Conservation (phyloP, 2,113 vertebrate genomes). For the Grus americana region DNA sequence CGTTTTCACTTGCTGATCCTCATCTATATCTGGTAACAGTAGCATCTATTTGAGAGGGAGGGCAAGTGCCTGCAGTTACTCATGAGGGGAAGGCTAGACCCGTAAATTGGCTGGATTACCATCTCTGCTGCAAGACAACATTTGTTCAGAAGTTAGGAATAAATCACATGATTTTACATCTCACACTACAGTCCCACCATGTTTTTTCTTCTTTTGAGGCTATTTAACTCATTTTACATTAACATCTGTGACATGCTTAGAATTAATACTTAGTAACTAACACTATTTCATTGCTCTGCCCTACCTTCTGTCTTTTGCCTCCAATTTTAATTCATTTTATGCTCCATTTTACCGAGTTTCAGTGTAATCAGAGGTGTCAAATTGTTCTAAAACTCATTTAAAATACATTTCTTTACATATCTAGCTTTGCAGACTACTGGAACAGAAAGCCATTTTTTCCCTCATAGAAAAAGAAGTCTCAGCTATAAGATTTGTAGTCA, state of each 20-base stretch:
- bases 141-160: not conserved
- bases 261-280: not conserved
- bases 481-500: not conserved
- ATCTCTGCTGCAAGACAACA: not conserved
- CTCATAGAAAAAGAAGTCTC: not conserved
- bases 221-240: not conserved
- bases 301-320: not conserved
- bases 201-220: not conserved
- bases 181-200: not conserved
- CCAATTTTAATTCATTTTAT: not conserved
- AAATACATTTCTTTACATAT: not conserved
- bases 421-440: not conserved
- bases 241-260: not conserved
- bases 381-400: not conserved
- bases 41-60: not conserved
- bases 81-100: not conserved
- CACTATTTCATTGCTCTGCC: not conserved
- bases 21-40: not conserved
- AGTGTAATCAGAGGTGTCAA: not conserved
- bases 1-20: not conserved
- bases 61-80: not conserved
- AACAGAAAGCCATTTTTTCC: not conserved
- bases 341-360: not conserved
- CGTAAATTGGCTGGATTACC: not conserved
- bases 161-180: not conserved